Percentiles rank a stretch among this genome's conserved stretches.
Conservation (phyloP, 2,888 invertebrate genomes). For the Trichopoda pennipes region DNA sequence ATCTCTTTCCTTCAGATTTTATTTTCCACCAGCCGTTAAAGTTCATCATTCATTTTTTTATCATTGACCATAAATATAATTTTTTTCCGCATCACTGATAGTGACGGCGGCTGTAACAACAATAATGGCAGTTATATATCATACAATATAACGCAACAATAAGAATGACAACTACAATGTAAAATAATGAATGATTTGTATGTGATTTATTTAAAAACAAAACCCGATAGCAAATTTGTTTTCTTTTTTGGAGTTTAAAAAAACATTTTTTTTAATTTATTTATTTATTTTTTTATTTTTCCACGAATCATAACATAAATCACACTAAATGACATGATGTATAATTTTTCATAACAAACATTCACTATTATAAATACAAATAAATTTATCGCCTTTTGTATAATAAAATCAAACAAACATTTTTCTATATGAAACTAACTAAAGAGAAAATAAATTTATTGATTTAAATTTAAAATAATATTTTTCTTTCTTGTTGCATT, state of each 20-base stretch:
- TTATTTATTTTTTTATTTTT: conserved; percentile 21
- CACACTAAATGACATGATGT: conserved; percentile 46
- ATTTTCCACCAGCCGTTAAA: neutral
- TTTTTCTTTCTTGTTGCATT: conserved; percentile 45
- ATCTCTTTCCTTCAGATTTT: neutral
- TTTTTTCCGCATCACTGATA: conserved; percentile 48
- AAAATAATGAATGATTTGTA: conserved; percentile 50
- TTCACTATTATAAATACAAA: neutral
- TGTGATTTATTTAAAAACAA: conserved; percentile 53
- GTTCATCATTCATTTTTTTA: conserved; percentile 38
- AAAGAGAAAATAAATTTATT: conserved; percentile 39
- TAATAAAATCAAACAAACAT: neutral
- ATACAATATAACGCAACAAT: conserved; percentile 40
- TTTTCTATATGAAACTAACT: neutral
- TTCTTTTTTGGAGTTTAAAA: conserved; percentile 11
- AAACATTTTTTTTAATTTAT: no score
- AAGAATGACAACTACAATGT: conserved; percentile 20
- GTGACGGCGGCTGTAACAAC: conserved; percentile 53
- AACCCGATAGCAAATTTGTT: neutral
- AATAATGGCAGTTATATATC: conserved; percentile 65
- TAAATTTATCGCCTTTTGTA: neutral
- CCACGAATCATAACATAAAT: conserved; percentile 43
- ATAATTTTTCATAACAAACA: conserved; percentile 43
- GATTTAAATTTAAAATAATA: conserved; percentile 46
- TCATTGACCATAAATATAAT: conserved; percentile 58